Conservation (phyloP, 2,797 vertebrate genomes). For the Rhinoraja longicauda region DNA sequence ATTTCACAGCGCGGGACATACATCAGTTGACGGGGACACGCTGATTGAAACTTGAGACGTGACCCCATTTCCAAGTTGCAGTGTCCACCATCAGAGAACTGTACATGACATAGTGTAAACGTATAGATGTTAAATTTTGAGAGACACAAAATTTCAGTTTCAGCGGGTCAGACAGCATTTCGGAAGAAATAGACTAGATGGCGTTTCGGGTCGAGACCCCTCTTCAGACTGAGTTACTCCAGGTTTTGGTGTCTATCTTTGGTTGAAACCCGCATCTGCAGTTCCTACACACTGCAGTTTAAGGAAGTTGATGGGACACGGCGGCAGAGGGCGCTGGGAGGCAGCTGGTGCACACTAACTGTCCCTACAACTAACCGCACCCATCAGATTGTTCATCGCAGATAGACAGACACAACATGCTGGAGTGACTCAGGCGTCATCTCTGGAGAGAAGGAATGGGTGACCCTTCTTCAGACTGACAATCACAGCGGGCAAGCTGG, state of each 20-base stretch:
- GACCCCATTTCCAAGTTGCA: neutral
- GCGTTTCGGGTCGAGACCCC: no score
- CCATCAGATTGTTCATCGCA: neutral
- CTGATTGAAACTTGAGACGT: neutral
- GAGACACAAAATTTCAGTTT: no score
- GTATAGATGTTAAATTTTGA: no score
- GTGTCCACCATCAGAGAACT: neutral
- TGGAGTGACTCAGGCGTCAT: no score
- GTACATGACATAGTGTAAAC: neutral
- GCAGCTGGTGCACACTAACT: neutral
- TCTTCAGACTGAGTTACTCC: no score
- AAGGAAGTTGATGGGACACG: neutral
- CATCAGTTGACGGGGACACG: neutral
- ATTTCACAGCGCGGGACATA: neutral
- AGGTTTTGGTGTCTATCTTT: no score
- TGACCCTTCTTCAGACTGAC: neutral
- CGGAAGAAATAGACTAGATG: no score
- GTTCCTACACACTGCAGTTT: neutral
- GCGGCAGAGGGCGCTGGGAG: slow-evolving; percentile 13
- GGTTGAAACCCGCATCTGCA: no score
- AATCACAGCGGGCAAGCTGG: neutral
- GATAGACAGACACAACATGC: no score
- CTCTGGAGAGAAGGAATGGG: no score
- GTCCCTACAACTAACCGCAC: neutral
- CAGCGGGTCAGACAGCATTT: no score